These are phyloP conservation scores for Passer domesticus DNA, from an alignment of 2,113 vertebrate genomes.

Conservation along the genomic window DNA sequence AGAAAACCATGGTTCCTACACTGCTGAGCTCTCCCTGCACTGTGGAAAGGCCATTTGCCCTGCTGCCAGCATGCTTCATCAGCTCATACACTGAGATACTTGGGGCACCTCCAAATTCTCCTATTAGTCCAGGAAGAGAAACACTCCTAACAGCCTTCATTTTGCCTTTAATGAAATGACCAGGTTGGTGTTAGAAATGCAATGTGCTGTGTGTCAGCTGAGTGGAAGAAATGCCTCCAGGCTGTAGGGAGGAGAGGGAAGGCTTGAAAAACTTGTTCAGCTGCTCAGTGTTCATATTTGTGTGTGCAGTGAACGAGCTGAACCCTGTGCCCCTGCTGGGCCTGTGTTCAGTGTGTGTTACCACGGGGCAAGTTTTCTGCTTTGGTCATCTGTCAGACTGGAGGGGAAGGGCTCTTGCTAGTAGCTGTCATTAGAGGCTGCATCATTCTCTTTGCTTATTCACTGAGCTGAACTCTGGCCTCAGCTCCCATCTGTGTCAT, in stretches of 20 bases:
- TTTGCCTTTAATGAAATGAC: neutral
- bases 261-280: slow-evolving; percentile 28
- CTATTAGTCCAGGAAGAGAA: neutral
- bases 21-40: neutral
- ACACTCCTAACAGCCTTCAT: neutral
- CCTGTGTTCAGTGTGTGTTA: slow-evolving; percentile 8
- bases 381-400: neutral
- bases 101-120: neutral
- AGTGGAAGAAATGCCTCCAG: neutral
- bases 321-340: slow-evolving; percentile 18
- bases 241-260: neutral
- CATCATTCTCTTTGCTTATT: neutral
- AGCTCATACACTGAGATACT: neutral
- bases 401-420: neutral
- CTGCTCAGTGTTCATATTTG: neutral
- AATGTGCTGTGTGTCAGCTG: neutral
- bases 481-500: neutral
- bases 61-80: neutral
- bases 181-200: neutral
- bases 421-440: neutral
- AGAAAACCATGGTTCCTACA: neutral
- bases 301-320: neutral
- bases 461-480: neutral
- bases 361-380: slow-evolving; percentile 19
- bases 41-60: neutral